Evolutionary conservation across 2,888 invertebrate species (phyloP), one percentile per base, ranked within the genome.

Genomic region (Torymus texanus): DNA sequence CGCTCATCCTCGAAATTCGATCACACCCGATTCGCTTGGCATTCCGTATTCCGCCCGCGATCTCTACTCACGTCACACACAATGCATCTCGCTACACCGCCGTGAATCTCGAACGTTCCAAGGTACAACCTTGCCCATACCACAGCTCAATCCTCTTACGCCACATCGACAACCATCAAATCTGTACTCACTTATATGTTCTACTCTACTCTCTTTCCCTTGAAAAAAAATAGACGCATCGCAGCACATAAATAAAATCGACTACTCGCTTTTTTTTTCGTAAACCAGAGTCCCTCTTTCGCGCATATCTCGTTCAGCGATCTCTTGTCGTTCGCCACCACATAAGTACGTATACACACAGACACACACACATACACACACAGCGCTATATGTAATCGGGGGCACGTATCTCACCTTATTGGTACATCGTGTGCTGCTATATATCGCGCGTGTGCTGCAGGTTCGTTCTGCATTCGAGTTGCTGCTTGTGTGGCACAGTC

Each of bases 321-420:
- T 70, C 41, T 18, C 53, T 51, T 58, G 63, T 56, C 68, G 56
- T 12, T 56, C 68, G 56, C 14, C 16, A 29, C 65, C 76, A 76
- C 73, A 82, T 83, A 85, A 84, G 83, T 82, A 81, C 77, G 75
- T 71, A 72, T 74, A 29, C 4, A 29, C 8, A 41, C 41, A 41
- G 8, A 41, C 8, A 41, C 41, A 41, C n/a, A 72, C 75, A 29
- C 29, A 29, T 29, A 41, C 41, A 41, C 8, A 8, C 41, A 41
- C 8, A 41, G 5, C 41, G 41, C 8, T 8, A 8, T 8, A 8
- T 41, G 82, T 70, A 82, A 86, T 86, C 83, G 85, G 85, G 87
- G 85, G 85, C 87, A 85, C 83, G 84, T 85, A 86, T 86, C 86
- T 85, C 84, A 80, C 87, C 87, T 87, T 87, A 86, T 87, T 86